These are phyloP conservation scores for Diglossa brunneiventris DNA, from an alignment of 2,113 vertebrate genomes.

Conservation along the genomic window DNA sequence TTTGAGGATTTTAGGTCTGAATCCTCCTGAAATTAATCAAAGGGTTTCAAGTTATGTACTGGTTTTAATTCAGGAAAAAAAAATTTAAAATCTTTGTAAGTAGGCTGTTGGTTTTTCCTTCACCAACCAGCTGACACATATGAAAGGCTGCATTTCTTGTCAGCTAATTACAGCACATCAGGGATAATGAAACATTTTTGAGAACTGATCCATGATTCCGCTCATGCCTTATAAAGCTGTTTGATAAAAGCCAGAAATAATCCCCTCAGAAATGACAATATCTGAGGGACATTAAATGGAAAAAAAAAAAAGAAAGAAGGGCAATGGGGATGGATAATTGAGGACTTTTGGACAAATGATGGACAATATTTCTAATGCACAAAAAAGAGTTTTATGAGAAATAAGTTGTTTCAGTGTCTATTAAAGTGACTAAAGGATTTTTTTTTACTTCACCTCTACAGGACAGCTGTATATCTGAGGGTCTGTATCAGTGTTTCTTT, in stretches of 20 bases:
- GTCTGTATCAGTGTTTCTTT: not conserved
- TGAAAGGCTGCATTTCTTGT: not conserved
- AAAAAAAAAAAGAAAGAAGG: not conserved
- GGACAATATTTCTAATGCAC: not conserved
- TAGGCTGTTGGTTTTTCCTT: not conserved
- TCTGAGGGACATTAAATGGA: not conserved
- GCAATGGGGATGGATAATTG: not conserved
- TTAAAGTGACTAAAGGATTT: not conserved
- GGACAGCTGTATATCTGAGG: not conserved
- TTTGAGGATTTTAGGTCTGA: not conserved
- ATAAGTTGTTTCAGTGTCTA: not conserved
- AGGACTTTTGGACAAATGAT: not conserved
- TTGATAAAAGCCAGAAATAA: constrained; percentile 15
- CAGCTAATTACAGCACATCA: constrained; percentile 17
- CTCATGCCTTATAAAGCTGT: not conserved
- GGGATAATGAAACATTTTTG: not conserved
- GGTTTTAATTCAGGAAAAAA: not conserved
- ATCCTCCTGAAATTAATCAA: not conserved
- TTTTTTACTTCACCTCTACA: not conserved
- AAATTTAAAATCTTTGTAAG: not conserved
- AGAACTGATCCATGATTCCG: constrained; percentile 3
- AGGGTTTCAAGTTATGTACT: not conserved
- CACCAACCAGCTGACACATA: not conserved
- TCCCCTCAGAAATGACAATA: not conserved
- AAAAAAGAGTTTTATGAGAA: not conserved